A percentile compares a stretch with the other conserved stretches of the same genome.
These are phyloP conservation scores for Drosophila sproati DNA, from an alignment of 1,140 invertebrate species.

Conservation along the genomic window DNA sequence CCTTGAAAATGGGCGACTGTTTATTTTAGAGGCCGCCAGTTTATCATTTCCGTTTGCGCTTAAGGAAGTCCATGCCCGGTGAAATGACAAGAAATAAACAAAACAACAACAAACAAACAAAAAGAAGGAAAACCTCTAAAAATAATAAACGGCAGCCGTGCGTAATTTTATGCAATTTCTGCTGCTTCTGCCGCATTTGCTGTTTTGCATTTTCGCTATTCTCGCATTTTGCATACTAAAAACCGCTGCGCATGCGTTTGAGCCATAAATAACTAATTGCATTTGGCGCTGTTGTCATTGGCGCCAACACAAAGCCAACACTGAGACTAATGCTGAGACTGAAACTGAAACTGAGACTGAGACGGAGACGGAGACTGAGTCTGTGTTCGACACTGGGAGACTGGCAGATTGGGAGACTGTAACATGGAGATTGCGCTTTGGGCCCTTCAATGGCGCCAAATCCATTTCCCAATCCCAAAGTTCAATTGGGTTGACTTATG, in stretches of 20 bases:
- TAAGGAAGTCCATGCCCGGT: conserved; percentile 54
- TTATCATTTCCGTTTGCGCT: conserved; percentile 74
- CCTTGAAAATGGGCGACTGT: conserved; percentile 53
- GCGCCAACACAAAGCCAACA: conserved; percentile 36
- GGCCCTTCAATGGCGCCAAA: conserved; percentile 54
- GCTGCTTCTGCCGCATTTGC: conserved; percentile 4
- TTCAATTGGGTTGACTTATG: conserved; percentile 5
- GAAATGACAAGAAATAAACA: conserved; percentile 16
- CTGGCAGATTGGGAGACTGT: not conserved
- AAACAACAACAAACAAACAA: no score
- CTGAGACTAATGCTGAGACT: no score
- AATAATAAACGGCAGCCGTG: conserved; percentile 38
- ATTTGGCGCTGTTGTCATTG: conserved; percentile 46
- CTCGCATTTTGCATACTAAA: conserved; percentile 68
- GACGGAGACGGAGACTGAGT: not conserved
- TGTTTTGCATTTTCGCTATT: conserved; percentile 39
- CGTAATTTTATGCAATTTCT: conserved; percentile 15
- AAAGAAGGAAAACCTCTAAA: conserved; percentile 39
- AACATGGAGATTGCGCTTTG: not conserved
- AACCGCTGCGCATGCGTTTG: conserved; percentile 62
- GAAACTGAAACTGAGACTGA: not conserved
- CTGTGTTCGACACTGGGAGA: conserved; percentile 1
- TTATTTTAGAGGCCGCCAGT: conserved; percentile 49
- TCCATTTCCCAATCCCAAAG: not conserved
- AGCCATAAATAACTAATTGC: conserved; percentile 80